Base-by-base conservation (phyloP, 1,140 invertebrate species). In the Carposina sasakii region DNA sequence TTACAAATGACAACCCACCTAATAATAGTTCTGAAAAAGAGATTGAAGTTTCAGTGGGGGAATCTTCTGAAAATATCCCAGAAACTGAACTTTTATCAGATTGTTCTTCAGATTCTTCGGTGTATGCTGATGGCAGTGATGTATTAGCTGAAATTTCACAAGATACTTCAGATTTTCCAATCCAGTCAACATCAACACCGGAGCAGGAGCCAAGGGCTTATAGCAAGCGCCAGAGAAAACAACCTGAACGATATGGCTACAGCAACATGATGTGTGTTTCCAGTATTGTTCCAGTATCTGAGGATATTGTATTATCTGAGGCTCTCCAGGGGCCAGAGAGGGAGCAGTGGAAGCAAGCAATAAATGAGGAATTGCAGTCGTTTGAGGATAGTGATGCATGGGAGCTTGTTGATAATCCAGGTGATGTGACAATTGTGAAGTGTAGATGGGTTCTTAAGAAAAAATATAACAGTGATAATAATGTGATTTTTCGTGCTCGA, bases 371-470 rank as follows among this genome's bases (percentile, higher is more conserved):
- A 45, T n/a, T 65, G n/a, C 20, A 61, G 6, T 43, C 55, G 23
- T 65, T 62, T 31, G 37, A 59, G 31, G 55, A 62, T 3, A 65
- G 59, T 21, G 26, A 51, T 30, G 53, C 58, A 4, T 63, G 51
- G 57, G 57, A 60, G 3, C 20, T 54, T 26, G 51, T 43, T 22
- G 44, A 52, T 42, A 30, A 47, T 24, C 47, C 37, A 37, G 13
- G 20, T 9, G n/a, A 19, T 5, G 17, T 3, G 3, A 56, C 31
- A 42, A 47, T 52, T 13, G 57, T 62, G 9, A 50, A 55, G 28
- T 60, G 53, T 13, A 69, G 59, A 22, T 66, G 57, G 61, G 57
- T 63, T 19, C 28, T 63, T 1, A 60, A 62, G 33, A 58, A 45
- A 31, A 66, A 60, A 34, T 56, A 43, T 44, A 41, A 54, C 23